A percentile compares a stretch with the other conserved stretches of the same genome.
phyloP scores from a whole-genome alignment of 2,113 vertebrate species.

The Gallinago paraguaiae region DNA sequence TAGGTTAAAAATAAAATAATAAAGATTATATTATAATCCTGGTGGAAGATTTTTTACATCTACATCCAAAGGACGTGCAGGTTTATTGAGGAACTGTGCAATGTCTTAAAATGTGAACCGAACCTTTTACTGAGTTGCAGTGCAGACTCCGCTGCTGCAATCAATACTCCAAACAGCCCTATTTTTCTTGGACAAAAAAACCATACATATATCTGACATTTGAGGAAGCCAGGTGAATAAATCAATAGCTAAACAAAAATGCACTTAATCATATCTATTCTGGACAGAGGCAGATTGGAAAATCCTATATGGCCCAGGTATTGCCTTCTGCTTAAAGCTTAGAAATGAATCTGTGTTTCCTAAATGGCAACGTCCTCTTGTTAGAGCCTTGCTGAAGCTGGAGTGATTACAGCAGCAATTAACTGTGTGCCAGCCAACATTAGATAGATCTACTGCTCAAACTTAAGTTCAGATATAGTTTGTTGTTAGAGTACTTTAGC shows the following conservation, averaged over 20 bases:
- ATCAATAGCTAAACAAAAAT: conserved; percentile 55
- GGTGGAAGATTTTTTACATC: conserved; percentile 10
- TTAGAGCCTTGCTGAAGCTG: background rate
- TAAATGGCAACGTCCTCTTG: background rate
- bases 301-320: background rate
- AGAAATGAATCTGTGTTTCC: background rate
- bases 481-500: background rate
- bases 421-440: background rate
- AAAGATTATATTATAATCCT: background rate
- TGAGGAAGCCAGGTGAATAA: conserved; percentile 53
- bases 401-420: background rate
- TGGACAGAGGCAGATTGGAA: conserved; percentile 16
- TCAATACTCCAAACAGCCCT: conserved; percentile 16
- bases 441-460: background rate
- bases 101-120: background rate
- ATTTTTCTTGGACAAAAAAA: conserved; percentile 50
- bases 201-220: conserved; percentile 4
- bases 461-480: background rate
- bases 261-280: conserved; percentile 49
- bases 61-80: background rate
- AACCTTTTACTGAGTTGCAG: background rate
- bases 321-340: background rate
- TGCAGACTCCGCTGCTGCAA: conserved; percentile 20
- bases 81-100: background rate
- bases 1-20: background rate